Evolutionary conservation across 1,140 invertebrate species (phyloP), one percentile per base, ranked within the genome.

Genomic region (Lamellibrachia luymesi): DNA sequence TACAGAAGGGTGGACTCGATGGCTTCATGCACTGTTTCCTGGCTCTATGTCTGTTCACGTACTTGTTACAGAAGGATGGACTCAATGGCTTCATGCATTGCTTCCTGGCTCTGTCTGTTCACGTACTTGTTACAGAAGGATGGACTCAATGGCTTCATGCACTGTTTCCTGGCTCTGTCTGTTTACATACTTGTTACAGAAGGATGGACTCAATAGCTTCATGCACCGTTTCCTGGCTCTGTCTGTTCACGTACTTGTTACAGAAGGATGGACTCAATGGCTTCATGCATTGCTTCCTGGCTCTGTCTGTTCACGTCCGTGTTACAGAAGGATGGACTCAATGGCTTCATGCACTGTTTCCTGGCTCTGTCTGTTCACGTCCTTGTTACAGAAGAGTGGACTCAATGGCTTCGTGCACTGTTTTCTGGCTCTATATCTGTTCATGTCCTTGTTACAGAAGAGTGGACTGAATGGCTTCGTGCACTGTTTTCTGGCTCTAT

Each of bases 71-170:
- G 52, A 56, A 38, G 38, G 38, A 98, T 93, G 98, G 98, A 38
- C 97, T 99, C 25, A 98, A 98, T 96, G 98, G 98, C 2, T 99
- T 99, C 96, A 98, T 99, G 91, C 98, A 99, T 1, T 56, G 52
- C 1, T 56, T 8, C 52, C 52, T 56, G 52, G 0, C 52, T 56
- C 17, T 56, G 52, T 17, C 52, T 56, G 52, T 17, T 56, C 6
- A 56, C 52, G 4, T 80, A 1, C 8, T 80, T 10, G 64, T 80
- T 80, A 80, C 64, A 80, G 64, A 17, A 8, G 7, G 38, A 1
- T 38, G 38, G 38, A 38, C 38, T 38, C 38, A 38, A 38, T 38
- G 38, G 38, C 38, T 38, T 56, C 17, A 56, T 17, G 17, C 6
- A 56, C 52, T 56, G 52, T 17, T 56, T 8, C 52, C 52, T 56